Percentiles rank a stretch among this genome's conserved stretches.
phyloP scores from a whole-genome alignment of 2,888 invertebrate species.

The Tubulanus polymorphus region DNA sequence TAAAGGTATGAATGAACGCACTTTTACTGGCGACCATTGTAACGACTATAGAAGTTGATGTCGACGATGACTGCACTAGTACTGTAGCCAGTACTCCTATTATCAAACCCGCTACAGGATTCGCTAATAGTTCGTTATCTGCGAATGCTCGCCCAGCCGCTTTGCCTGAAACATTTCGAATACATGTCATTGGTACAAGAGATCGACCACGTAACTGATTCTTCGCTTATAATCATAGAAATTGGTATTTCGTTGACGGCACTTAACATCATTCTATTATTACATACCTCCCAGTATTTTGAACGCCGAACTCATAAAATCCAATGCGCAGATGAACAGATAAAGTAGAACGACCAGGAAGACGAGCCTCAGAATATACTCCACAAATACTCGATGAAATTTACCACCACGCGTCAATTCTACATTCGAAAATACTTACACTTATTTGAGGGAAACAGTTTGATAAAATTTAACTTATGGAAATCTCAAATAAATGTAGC shows the following conservation, averaged over 20 bases:
- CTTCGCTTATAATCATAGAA: too few species aligned
- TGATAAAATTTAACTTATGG: too few species aligned
- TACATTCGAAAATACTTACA: slow-evolving; percentile 14
- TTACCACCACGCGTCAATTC: slow-evolving; percentile 28
- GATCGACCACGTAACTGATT: too few species aligned
- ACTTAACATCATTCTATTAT: slow-evolving; percentile 30
- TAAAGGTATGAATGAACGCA: too few species aligned
- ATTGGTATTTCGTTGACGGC: too few species aligned
- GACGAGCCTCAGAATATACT: slow-evolving; percentile 33
- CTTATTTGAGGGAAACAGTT: too few species aligned
- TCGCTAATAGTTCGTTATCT: slow-evolving; percentile 44
- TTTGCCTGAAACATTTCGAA: slow-evolving; percentile 34
- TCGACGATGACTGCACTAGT: slow-evolving; percentile 58
- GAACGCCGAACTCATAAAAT: slow-evolving; percentile 18
- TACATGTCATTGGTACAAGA: too few species aligned
- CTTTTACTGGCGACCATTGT: slow-evolving; percentile 50
- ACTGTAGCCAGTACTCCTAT: slow-evolving; percentile 60
- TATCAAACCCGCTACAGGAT: slow-evolving; percentile 59
- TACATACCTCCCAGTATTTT: slow-evolving; percentile 16
- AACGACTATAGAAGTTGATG: slow-evolving; percentile 55
- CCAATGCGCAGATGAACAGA: slow-evolving; percentile 20
- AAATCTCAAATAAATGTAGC: too few species aligned
- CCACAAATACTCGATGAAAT: slow-evolving; percentile 25
- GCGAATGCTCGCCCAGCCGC: background rate
- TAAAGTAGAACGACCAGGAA: slow-evolving; percentile 14